phyloP scores from a whole-genome alignment of 2,888 invertebrate species.

The Crioceris asparagi region DNA sequence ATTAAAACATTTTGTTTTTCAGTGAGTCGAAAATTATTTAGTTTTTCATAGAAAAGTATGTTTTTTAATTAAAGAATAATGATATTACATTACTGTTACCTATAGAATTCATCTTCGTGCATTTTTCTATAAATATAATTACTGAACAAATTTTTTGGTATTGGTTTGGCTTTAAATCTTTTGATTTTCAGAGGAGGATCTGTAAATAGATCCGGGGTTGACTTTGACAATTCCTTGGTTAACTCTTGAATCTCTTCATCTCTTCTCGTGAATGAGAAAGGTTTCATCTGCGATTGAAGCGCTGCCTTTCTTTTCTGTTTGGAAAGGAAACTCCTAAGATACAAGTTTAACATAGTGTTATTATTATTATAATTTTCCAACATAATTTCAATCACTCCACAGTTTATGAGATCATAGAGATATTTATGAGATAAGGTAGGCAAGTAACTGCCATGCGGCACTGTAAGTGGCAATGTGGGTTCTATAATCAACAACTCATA shows the following conservation, averaged over 20 bases:
- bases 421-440: too few relatives aligned
- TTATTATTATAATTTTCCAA: too few relatives aligned
- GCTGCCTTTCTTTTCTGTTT: slow-evolving; percentile 51
- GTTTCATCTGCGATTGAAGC: slow-evolving; percentile 52
- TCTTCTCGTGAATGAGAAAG: slow-evolving; percentile 51
- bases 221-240: slow-evolving; percentile 33
- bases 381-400: too few relatives aligned
- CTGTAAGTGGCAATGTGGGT: too few relatives aligned
- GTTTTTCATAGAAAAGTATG: not conserved
- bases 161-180: slow-evolving; percentile 54
- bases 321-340: slow-evolving; percentile 45
- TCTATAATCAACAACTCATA: too few relatives aligned
- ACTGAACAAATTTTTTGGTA: slow-evolving; percentile 59
- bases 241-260: slow-evolving; percentile 44
- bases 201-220: slow-evolving; percentile 34
- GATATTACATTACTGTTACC: slow-evolving; percentile 35
- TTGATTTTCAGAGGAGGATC: slow-evolving; percentile 40
- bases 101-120: slow-evolving; percentile 61
- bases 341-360: too few relatives aligned
- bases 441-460: too few relatives aligned
- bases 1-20: not conserved
- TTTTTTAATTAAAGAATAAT: not conserved
- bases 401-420: too few relatives aligned
- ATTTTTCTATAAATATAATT: slow-evolving; percentile 60
- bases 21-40: too few relatives aligned